Conservation (phyloP, 1,140 invertebrate genomes). For the Anastrepha obliqua region DNA sequence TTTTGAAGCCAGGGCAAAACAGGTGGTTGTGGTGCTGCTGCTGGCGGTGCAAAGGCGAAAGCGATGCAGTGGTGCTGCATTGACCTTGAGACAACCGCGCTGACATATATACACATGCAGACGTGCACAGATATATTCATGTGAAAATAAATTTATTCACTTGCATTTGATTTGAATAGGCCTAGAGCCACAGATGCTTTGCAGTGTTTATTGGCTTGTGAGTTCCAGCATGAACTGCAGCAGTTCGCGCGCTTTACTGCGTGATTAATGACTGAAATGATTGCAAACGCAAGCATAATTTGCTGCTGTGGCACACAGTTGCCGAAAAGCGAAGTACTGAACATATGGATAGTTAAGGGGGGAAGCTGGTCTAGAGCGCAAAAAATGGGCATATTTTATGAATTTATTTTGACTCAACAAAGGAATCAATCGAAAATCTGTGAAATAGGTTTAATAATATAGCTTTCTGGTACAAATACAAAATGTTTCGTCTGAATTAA, state of each 20-base stretch:
- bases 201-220: neutral
- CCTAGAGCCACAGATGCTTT: neutral
- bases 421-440: too few species aligned
- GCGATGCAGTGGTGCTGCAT: too few species aligned
- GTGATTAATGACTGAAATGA: constrained; percentile 26
- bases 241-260: neutral
- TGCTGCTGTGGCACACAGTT: neutral
- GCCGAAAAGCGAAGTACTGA: too few species aligned
- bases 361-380: too few species aligned
- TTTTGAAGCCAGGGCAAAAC: neutral
- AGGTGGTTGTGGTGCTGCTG: neutral
- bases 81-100: constrained; percentile 19
- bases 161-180: neutral
- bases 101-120: neutral
- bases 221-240: neutral
- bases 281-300: neutral
- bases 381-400: too few species aligned
- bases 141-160: neutral
- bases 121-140: neutral
- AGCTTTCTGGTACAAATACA: too few species aligned
- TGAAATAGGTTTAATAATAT: too few species aligned
- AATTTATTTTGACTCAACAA: too few species aligned
- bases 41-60: too few species aligned
- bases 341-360: too few species aligned
- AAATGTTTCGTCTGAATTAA: too few species aligned